These are phyloP conservation scores for Rhineura floridana DNA, from an alignment of 2,113 vertebrate genomes.

Conservation along the genomic window DNA sequence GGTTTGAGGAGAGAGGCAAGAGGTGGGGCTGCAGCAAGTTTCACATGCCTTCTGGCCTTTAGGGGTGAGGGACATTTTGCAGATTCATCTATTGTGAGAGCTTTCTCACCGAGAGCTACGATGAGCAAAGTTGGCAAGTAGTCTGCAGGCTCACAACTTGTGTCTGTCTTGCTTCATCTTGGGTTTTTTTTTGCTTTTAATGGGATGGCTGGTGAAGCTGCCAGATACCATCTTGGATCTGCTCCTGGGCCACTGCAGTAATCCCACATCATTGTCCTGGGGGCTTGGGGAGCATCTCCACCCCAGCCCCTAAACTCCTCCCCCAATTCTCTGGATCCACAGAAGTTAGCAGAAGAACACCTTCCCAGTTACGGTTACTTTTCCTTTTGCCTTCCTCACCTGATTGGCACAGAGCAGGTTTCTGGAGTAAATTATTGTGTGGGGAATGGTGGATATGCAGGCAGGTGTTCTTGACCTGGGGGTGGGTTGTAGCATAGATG, in stretches of 20 bases:
- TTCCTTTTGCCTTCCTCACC: conserved; percentile 16
- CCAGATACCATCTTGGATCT: neutral
- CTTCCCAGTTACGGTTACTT: neutral
- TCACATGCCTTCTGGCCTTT: neutral
- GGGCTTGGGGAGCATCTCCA: neutral
- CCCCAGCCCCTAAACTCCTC: neutral
- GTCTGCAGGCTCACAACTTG: neutral
- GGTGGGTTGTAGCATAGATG: neutral
- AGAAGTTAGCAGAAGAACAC: neutral
- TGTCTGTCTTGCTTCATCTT: neutral
- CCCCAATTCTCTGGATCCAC: neutral
- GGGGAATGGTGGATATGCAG: conserved; percentile 40
- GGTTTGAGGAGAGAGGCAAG: neutral
- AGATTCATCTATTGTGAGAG: neutral
- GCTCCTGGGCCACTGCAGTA: conserved; percentile 12
- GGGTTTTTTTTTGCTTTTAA: neutral
- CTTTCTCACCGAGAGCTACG: neutral
- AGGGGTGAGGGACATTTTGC: neutral
- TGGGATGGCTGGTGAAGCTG: neutral
- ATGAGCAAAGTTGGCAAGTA: neutral
- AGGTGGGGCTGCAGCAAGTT: conserved; percentile 16
- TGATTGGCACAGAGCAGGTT: conserved; percentile 33
- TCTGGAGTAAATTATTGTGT: neutral
- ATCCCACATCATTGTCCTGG: neutral
- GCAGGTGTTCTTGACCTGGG: conserved; percentile 17